Evolutionary conservation across 2,888 invertebrate species (phyloP), one percentile per base, ranked within the genome.

Genomic region (Cryptophagus acutangulus): DNA sequence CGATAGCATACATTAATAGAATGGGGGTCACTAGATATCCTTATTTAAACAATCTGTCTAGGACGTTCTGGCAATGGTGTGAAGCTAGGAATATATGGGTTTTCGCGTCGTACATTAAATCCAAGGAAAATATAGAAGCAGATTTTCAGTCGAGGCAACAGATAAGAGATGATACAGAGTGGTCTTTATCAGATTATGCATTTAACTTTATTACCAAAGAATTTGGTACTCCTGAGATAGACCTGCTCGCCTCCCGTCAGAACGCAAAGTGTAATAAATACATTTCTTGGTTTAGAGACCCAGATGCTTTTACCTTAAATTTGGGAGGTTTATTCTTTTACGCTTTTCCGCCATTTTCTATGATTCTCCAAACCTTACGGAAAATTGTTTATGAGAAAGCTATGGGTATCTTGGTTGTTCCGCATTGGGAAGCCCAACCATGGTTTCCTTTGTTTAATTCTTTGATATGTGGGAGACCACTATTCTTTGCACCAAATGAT

Each of bases 351-450:
- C 48, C 49, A 13, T 33, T 37, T 8, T 42, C 38, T 2, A 13
- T 46, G 12, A 14, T 25, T 14, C 3, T 13, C 3, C 10, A 10
- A 38, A 17, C 24, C 9, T 8, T 38, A 3, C 2, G 20, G 14
- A 38, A 38, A 31, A 31, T 18, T 3, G n/a, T 14, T 2, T 9
- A 30, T 1, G 57, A 62, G 20, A 43, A 43, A 28, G 52, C 59
- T 3, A 36, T 30, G 14, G 57, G 55, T 3, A 52, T 60, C n/a
- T 29, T 60, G 5, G 53, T 59, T 4, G 56, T 58, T 5, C 58
- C 54, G 13, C 25, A 39, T n/a, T 61, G 49, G 57, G 46, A 46
- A 36, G 38, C 46, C 1, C 58, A 62, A n/a, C n/a, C n/a, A n/a
- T n/a, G n/a, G n/a, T n/a, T n/a, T n/a, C n/a, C n/a, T n/a, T n/a